Percentiles rank a stretch among this genome's conserved stretches.
Conservation (phyloP, 2,797 vertebrate species). For the Halcyon chelicuti region DNA sequence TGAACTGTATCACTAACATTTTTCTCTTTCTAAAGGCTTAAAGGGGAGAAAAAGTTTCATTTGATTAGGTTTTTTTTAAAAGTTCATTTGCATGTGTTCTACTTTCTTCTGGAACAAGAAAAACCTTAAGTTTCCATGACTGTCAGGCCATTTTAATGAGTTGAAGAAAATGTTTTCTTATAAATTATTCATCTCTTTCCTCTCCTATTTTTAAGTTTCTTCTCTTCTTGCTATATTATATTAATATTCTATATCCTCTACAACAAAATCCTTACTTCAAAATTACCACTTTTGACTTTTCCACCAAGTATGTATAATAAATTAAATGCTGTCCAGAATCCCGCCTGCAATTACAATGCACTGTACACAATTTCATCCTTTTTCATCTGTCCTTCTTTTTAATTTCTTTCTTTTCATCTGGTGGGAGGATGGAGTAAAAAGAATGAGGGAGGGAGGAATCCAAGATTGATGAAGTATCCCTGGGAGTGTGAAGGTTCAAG, state of each 20-base stretch:
- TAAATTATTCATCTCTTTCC: conserved; percentile 61
- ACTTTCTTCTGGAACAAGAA: conserved; percentile 43
- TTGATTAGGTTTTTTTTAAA: neutral
- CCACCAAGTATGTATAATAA: neutral
- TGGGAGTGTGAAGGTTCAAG: neutral
- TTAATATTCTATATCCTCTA: neutral
- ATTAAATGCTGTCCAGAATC: neutral
- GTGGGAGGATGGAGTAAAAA: neutral
- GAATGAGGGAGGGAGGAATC: neutral
- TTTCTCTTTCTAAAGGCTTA: conserved; percentile 5
- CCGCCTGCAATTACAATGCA: neutral
- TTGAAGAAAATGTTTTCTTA: conserved; percentile 54
- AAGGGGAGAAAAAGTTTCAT: neutral
- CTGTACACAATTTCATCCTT: neutral
- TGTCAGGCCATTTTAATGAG: conserved; percentile 57
- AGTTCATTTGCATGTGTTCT: conserved; percentile 50
- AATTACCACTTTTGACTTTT: neutral
- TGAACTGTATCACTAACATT: neutral
- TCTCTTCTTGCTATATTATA: conserved; percentile 7
- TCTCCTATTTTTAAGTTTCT: conserved; percentile 7
- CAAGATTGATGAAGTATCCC: neutral
- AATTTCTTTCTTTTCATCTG: neutral
- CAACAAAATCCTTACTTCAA: conserved; percentile 14
- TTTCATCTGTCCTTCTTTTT: neutral
- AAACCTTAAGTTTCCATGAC: conserved; percentile 36